phyloP scores from a whole-genome alignment of 2,888 invertebrate species.

The Punctoribates punctum region DNA sequence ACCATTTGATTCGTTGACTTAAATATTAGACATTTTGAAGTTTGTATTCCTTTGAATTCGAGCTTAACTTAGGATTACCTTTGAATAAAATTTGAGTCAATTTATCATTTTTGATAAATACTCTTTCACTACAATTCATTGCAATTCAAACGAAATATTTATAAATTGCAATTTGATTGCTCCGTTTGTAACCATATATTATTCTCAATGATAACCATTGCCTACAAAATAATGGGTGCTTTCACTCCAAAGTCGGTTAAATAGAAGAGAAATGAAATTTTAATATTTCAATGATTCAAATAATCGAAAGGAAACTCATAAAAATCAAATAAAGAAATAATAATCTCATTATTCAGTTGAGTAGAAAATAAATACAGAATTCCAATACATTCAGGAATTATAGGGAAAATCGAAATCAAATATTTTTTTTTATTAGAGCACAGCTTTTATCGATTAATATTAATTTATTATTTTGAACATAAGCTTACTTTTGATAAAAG shows the following conservation, averaged over 20 bases:
- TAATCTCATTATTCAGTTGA: neutral
- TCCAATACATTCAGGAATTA: too few relatives aligned
- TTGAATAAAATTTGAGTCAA: slow-evolving; percentile 1
- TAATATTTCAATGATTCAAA: too few relatives aligned
- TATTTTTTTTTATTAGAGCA: neutral
- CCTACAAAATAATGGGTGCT: too few relatives aligned
- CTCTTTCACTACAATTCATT: neutral
- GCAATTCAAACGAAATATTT: neutral
- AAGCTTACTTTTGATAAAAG: neutral
- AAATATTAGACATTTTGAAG: neutral
- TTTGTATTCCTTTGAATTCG: neutral
- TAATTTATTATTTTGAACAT: slow-evolving; percentile 20
- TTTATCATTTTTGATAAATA: slow-evolving; percentile 15
- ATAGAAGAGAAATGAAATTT: too few relatives aligned
- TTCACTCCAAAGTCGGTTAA: too few relatives aligned
- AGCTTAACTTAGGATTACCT: neutral
- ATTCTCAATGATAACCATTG: too few relatives aligned
- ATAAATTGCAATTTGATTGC: slow-evolving; percentile 10
- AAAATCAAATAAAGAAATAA: neutral
- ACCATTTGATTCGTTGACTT: slow-evolving; percentile 2
- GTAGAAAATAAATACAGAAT: too few relatives aligned
- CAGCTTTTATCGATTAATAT: slow-evolving; percentile 15
- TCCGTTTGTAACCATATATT: slow-evolving; percentile 1
- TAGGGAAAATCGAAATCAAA: neutral
- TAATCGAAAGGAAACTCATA: neutral